Evolutionary conservation across 2,113 vertebrate genomes (phyloP).

Genomic region (Corydoras sp.): DNA sequence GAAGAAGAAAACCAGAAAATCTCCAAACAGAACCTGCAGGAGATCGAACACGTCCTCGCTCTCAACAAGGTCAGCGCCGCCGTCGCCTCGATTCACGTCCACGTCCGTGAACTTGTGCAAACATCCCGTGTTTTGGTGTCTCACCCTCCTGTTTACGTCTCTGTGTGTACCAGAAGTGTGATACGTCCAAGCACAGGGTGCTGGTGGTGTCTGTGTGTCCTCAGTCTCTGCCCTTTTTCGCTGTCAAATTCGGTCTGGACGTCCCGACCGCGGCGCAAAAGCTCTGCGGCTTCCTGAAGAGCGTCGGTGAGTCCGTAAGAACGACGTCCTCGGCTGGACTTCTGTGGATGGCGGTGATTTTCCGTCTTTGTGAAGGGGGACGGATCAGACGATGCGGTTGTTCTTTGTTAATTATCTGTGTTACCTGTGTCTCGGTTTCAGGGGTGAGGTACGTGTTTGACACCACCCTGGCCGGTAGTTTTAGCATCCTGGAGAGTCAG

Average conservation of each 20-base stretch:
- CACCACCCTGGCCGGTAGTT: constrained; percentile 81
- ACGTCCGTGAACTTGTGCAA: neutral
- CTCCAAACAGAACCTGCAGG: constrained; percentile 81
- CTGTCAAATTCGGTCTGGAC: constrained; percentile 79
- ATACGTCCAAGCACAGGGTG: constrained; percentile 63
- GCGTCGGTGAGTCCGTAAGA: constrained; percentile 70
- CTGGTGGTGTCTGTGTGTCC: constrained; percentile 64
- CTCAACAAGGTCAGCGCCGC: constrained; percentile 80
- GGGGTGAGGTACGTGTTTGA: constrained; percentile 89
- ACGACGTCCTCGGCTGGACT: too few species aligned
- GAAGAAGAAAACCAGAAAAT: constrained; percentile 78
- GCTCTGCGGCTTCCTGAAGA: constrained; percentile 89
- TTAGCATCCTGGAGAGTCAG: constrained; percentile 92
- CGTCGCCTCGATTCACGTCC: too few species aligned
- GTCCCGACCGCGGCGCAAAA: constrained; percentile 79
- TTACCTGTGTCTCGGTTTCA: constrained; percentile 38
- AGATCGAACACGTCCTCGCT: constrained; percentile 74
- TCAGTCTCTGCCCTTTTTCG: constrained; percentile 77
- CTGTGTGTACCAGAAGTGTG: constrained; percentile 70
- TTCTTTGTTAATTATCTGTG: too few species aligned
- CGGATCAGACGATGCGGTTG: too few species aligned
- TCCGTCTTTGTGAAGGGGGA: too few species aligned
- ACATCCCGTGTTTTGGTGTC: neutral
- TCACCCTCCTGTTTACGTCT: constrained; percentile 47
- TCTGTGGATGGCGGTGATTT: too few species aligned